Base-by-base conservation (phyloP, 2,797 vertebrate genomes). In the Huso huso region DNA sequence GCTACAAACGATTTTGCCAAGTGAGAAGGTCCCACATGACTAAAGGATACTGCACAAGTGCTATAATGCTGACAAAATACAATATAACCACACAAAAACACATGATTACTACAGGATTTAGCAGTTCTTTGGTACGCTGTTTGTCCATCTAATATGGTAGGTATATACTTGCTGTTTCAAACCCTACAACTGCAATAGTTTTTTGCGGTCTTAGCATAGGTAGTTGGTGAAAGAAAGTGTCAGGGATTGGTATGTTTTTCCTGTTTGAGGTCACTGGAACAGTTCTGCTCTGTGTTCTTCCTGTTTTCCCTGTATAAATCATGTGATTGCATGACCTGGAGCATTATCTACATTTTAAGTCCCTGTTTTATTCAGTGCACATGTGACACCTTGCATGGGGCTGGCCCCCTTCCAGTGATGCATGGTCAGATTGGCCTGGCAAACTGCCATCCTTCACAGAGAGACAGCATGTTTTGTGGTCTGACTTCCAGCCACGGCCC, bases 131-230 rank as follows among this genome's bases (percentile, higher is more conserved):
- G 37, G 37, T 37, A 37, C 4, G 37, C 37, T 37, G 37, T 37
- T 37, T 37, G 37, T 37, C 37, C 37, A 37, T 37, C 37, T 37
- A 37, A 37, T 37, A 37, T 37, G 37, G 37, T 1, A 18, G 18
- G 18, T 18, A 18, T 18, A 18, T 18, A 18, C 37, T 37, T 37
- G 37, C 37, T 37, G 37, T 37, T 37, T 37, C 37, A 4, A 37
- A 37, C 3, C 37, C 37, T 37, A 37, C 37, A 37, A 37, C 37
- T 37, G 3, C 37, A 37, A 37, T 37, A 37, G 37, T 4, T 37
- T 37, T 74, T 71, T 69, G 66, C 63, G 63, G 70, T 69, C 63
- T 66, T 53, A 67, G 63, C 63, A 60, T 62, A n/a, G 18, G 37
- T 61, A 57, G 65, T 37, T 51, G 70, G 63, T 52, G 50, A 64